Evolutionary conservation across 2,888 invertebrate genomes (phyloP).

Genomic region (Hemicrepidius hirtus): DNA sequence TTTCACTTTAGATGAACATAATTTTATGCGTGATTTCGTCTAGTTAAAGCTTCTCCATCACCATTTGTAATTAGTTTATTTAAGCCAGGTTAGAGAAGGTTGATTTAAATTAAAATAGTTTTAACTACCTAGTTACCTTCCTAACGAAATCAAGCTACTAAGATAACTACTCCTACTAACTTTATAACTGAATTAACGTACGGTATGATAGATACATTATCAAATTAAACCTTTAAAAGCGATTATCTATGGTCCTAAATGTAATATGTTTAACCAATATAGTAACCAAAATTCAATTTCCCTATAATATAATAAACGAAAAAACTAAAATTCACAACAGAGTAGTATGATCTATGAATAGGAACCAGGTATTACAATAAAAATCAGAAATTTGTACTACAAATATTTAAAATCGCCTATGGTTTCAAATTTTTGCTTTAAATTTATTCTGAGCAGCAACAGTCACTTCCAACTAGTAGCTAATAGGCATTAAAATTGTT

Average conservation of each 20-base stretch:
- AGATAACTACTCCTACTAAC: constrained; percentile 17
- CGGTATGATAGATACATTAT: constrained; percentile 7
- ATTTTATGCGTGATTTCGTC: background rate
- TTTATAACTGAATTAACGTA: constrained; percentile 19
- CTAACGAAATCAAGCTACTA: constrained; percentile 14
- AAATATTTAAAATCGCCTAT: no score
- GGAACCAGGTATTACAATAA: no score
- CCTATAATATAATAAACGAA: no score
- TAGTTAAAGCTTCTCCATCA: background rate
- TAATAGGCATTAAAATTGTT: no score
- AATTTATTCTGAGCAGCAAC: no score
- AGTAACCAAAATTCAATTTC: no score
- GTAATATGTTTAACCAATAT: background rate
- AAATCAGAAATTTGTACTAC: no score
- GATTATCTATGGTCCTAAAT: constrained; percentile 4
- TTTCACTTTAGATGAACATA: no score
- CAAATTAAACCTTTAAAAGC: constrained; percentile 8
- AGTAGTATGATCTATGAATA: no score
- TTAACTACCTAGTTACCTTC: constrained; percentile 22
- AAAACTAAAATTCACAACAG: no score
- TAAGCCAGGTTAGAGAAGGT: constrained; percentile 7
- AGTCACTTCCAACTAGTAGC: no score
- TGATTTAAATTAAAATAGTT: constrained; percentile 20
- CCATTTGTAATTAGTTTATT: constrained; percentile 10
- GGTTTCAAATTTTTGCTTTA: no score